These are phyloP conservation scores for Yponomeuta cagnagella DNA, from an alignment of 2,888 invertebrate genomes.

Conservation along the genomic window DNA sequence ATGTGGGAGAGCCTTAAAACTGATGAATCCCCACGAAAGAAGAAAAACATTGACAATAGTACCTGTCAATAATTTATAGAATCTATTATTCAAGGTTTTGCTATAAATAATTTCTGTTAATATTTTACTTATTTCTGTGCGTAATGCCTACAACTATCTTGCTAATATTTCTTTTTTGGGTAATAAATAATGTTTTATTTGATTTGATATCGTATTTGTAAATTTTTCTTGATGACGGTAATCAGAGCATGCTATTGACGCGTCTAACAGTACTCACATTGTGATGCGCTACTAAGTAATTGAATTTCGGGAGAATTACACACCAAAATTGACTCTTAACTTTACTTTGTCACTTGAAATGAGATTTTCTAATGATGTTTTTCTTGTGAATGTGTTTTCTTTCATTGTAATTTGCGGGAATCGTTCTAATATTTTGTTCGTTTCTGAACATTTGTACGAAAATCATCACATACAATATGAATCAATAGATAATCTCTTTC, in stretches of 20 bases:
- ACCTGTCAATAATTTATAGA: too few species aligned
- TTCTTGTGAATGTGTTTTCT: not conserved
- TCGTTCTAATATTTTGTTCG: not conserved
- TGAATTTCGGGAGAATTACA: slow-evolving; percentile 76
- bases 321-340: slow-evolving; percentile 71
- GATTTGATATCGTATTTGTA: not conserved
- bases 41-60: too few species aligned
- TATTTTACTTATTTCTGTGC: too few species aligned
- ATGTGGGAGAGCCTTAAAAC: too few species aligned
- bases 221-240: not conserved
- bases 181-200: not conserved
- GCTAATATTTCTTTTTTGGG: too few species aligned
- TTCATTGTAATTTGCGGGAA: not conserved
- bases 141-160: too few species aligned
- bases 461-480: not conserved
- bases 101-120: too few species aligned
- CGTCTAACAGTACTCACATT: slow-evolving; percentile 20
- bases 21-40: too few species aligned
- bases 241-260: not conserved
- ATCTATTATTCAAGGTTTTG: too few species aligned
- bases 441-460: not conserved
- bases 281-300: slow-evolving; percentile 68
- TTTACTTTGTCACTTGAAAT: slow-evolving; percentile 21
- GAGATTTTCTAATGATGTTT: slow-evolving; percentile 8
- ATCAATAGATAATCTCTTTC: slow-evolving; percentile 7